Evolutionary conservation across 2,113 vertebrate species (phyloP).

Genomic region (Coracopsis vasa): DNA sequence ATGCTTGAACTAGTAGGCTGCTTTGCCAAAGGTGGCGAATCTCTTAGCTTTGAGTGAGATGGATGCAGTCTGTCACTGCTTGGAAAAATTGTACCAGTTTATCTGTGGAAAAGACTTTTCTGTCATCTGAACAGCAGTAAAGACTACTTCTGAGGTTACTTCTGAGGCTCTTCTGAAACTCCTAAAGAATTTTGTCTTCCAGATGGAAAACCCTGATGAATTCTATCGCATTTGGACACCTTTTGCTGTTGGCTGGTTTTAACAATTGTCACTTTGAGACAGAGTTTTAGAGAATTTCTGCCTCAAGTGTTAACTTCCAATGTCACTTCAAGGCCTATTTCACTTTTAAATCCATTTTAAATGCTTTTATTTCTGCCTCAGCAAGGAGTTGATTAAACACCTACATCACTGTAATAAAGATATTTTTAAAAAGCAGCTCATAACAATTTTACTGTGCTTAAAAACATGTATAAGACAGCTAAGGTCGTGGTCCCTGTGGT

Average conservation of each 20-base stretch:
- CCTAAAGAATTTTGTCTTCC: not conserved
- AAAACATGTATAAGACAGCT: not conserved
- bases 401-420: not conserved
- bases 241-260: not conserved
- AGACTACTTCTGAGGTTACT: not conserved
- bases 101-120: not conserved
- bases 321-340: not conserved
- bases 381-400: not conserved
- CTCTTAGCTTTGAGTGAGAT: not conserved
- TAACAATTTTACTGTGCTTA: not conserved
- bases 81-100: not conserved
- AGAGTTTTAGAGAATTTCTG: not conserved
- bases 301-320: not conserved
- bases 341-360: not conserved
- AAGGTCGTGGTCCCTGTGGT: not conserved
- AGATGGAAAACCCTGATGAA: not conserved
- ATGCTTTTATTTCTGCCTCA: not conserved
- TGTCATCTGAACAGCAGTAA: not conserved
- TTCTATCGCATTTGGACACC: not conserved
- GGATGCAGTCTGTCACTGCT: not conserved
- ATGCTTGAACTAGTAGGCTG: not conserved
- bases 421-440: not conserved
- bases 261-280: not conserved
- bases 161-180: not conserved
- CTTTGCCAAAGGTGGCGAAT: not conserved